Evolutionary conservation across 2,888 invertebrate species (phyloP).

Genomic region (Copidosoma aretas): DNA sequence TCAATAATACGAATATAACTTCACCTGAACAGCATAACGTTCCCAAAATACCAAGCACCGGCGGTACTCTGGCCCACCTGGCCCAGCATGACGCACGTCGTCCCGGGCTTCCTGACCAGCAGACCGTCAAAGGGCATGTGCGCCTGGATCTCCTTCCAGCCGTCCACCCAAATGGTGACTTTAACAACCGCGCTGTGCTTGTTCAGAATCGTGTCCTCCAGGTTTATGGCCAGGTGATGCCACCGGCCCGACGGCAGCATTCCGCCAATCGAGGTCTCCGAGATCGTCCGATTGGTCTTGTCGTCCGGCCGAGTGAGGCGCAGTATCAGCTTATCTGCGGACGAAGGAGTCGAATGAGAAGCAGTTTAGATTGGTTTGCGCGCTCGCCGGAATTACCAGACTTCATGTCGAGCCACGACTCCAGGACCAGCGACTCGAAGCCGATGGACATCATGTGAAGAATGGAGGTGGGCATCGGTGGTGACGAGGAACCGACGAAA

Average conservation of each 20-base stretch:
- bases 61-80: slow-evolving; percentile 59
- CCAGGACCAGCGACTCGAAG: slow-evolving; percentile 69
- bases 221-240: slow-evolving; percentile 69
- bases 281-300: slow-evolving; percentile 64
- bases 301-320: slow-evolving; percentile 67
- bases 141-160: slow-evolving; percentile 67
- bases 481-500: slow-evolving; percentile 54
- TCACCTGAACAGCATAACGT: slow-evolving; percentile 64
- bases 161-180: slow-evolving; percentile 69
- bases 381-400: slow-evolving; percentile 52
- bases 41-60: slow-evolving; percentile 66
- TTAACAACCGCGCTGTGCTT: slow-evolving; percentile 68
- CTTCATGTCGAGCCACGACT: slow-evolving; percentile 68
- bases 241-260: slow-evolving; percentile 65
- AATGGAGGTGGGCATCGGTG: slow-evolving; percentile 57
- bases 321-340: slow-evolving; percentile 63
- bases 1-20: not conserved
- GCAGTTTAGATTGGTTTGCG: not conserved
- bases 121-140: slow-evolving; percentile 69
- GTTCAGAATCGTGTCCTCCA: slow-evolving; percentile 66
- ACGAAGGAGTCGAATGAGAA: not conserved
- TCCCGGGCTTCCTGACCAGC: slow-evolving; percentile 67
- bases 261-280: slow-evolving; percentile 64
- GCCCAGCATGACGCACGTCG: slow-evolving; percentile 67
- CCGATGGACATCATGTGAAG: slow-evolving; percentile 70